Evolutionary conservation across 2,113 vertebrate species (phyloP), one percentile per base, ranked within the genome.

Genomic region (Ctenomys sociabilis): DNA sequence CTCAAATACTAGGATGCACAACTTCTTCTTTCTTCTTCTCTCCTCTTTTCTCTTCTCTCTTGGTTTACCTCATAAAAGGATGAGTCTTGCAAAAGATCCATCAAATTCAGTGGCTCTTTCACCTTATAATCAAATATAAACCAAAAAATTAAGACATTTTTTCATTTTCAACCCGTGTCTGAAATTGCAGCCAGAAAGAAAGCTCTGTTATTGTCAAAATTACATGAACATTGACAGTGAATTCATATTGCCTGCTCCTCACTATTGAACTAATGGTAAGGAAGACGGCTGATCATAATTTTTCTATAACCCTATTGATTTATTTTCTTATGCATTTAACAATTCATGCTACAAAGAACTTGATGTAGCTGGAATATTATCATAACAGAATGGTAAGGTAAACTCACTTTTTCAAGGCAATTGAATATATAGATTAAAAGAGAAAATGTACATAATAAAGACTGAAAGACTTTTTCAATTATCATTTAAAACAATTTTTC

Each of bases 161-260:
- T 37, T 94, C 63, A 61, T 72, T 63, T 94, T 83, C 52, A 83
- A 78, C 73, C 66, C 80, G 30, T 45, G 3, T 93, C 89, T 89
- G 59, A 93, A 32, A 75, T 32, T 85, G 82, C 32, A 80, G 7
- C 4, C 21, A 85, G 91, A 92, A 78, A 66, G 63, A 32, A 22
- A 10, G 5, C 30, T 88, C 9, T 68, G 0, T 75, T 75, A 6
- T n/a, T 37, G 9, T 63, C 28, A 43, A 64, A 82, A 10, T 35
- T 16, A 11, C 2, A 0, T 22, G 11, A 45, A 85, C 54, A 45
- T 52, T 37, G 28, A 17, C 14, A 75, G 4, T 21, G 37, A 64
- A 14, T 49, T 85, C 45, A 54, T 24, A 13, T 45, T 37, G 28
- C 24, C 32, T 91, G 9, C 10, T 61, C 45, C 86, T 72, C 68